Percentiles rank a stretch among this genome's conserved stretches.
phyloP scores from a whole-genome alignment of 37 sponge, comb jelly and placozoan genomes.

The Hexactinellida sp. region DNA sequence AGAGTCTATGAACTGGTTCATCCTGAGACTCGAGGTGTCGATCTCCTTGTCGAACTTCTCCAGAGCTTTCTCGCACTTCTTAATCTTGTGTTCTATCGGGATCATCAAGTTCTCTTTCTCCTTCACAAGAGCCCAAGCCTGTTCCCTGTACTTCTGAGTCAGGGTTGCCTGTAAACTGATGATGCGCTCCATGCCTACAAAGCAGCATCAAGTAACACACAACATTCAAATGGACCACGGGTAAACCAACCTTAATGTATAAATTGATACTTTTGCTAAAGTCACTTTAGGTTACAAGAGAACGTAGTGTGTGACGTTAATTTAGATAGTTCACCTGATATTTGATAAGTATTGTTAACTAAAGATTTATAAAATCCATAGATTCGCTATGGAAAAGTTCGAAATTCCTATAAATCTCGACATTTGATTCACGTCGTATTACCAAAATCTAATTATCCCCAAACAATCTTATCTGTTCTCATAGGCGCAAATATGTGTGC shows the following conservation, averaged over 20 bases:
- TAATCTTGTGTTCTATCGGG: not conserved
- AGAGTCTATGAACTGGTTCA: not conserved
- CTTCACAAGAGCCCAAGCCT: conserved; percentile 63
- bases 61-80: conserved; percentile 21
- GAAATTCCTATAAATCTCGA: too few species aligned
- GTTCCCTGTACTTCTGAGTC: conserved; percentile 35
- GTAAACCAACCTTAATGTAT: not conserved
- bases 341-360: too few species aligned
- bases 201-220: not conserved
- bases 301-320: too few species aligned
- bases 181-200: conserved; percentile 31
- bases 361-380: too few species aligned
- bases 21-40: not conserved
- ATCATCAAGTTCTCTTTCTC: conserved; percentile 34
- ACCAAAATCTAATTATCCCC: too few species aligned
- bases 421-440: too few species aligned
- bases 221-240: too few species aligned
- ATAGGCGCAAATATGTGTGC: too few species aligned
- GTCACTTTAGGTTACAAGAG: too few species aligned
- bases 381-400: too few species aligned
- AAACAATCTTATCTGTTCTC: too few species aligned
- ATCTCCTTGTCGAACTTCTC: conserved; percentile 18
- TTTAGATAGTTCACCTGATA: too few species aligned
- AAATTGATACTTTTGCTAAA: not conserved
- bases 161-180: conserved; percentile 35